A percentile compares a stretch with the other conserved stretches of the same genome.
Evolutionary conservation across 53 echinoderm and acorn worm species (phyloP).

Genomic region (Echinometra lucunter): DNA sequence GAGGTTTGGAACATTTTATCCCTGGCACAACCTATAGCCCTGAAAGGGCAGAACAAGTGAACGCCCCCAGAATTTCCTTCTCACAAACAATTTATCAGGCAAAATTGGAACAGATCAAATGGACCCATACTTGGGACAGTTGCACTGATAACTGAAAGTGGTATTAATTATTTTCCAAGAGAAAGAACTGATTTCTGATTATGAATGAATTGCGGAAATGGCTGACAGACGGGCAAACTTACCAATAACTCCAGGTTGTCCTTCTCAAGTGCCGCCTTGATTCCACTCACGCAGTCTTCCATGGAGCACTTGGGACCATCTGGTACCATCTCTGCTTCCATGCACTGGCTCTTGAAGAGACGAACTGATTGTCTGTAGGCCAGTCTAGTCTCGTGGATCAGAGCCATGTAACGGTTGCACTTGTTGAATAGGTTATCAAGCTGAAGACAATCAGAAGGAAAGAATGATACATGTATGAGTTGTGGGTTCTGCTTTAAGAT

Average conservation of each 20-base stretch:
- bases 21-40: too few relatives aligned
- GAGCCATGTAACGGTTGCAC: conserved; percentile 80
- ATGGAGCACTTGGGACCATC: conserved; percentile 81
- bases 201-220: too few relatives aligned
- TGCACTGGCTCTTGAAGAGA: conserved; percentile 86
- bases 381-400: conserved; percentile 79
- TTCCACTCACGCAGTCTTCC: conserved; percentile 92
- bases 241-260: conserved; percentile 86
- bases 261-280: conserved; percentile 75
- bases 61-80: too few relatives aligned
- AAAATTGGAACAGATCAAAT: neutral
- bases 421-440: conserved; percentile 86
- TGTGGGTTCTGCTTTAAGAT: too few relatives aligned
- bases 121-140: too few relatives aligned
- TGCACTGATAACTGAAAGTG: too few relatives aligned
- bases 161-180: too few relatives aligned
- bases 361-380: conserved; percentile 79
- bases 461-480: neutral
- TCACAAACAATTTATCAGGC: neutral
- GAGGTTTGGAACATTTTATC: neutral
- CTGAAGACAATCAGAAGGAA: conserved; percentile 18
- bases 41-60: too few relatives aligned
- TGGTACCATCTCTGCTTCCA: conserved; percentile 79
- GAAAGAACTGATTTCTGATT: too few relatives aligned
- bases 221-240: conserved; percentile 52